Base-by-base conservation (phyloP, 2,797 vertebrate genomes). In the Gymnothorax reevesii region DNA sequence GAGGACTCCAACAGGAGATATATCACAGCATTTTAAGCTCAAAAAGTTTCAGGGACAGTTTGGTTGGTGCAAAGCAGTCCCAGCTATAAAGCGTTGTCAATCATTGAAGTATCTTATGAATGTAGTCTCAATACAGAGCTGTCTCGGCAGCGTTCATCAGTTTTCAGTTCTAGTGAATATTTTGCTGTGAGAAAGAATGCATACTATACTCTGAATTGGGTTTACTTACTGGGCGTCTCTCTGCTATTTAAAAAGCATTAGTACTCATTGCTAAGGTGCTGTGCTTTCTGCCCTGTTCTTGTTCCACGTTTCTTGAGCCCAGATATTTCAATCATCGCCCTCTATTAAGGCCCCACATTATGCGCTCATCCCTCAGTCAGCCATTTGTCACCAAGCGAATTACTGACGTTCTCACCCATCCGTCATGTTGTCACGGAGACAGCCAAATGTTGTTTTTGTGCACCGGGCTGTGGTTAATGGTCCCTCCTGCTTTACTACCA, bases 371-470 rank as follows among this genome's bases (percentile, higher is more conserved):
- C 77, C 77, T 54, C 77, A 22, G 77, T 55, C 77, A 55, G 77
- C 52, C 77, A n/a, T 55, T 80, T 80, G 52, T 80, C 77, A 80
- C 52, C 13, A 22, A n/a, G 52, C 22, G 77, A 20, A 80, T 80
- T 80, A 80, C 52, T 8, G 20, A n/a, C 77, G 13, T 33, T 80
- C 49, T 80, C 77, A 55, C 20, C 77, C 77, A 80, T 80, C 77
- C 52, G 77, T 80, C 77, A 80, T 55, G 77, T 55, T 80, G 77
- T 80, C 77, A 55, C 77, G 52, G 17, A 80, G 77, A 54, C 52
- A 55, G 77, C 77, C 77, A 79, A 79, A 79, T 49, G 75, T 79
- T 79, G 75, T 79, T 79, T 79, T 79, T 79, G 75, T 54, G 75
- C 75, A 52, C 49, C 52, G 49, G 15, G 52, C 52, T 54, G 49